Evolutionary conservation across 2,113 vertebrate species (phyloP).

Genomic region (Engystomops pustulosus): DNA sequence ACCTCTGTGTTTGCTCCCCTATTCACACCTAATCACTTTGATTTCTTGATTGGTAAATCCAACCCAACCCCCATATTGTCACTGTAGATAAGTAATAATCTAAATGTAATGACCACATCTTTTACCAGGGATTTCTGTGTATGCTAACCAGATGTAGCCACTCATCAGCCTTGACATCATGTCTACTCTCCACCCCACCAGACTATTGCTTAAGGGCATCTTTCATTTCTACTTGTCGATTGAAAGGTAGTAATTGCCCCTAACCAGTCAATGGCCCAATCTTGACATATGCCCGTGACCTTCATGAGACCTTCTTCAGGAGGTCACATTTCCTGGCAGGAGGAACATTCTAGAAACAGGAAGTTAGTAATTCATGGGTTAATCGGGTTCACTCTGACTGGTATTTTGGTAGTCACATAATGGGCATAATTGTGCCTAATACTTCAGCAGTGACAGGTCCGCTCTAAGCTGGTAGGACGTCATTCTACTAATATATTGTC

Average conservation of each 20-base stretch:
- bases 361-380: neutral
- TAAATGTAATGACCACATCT: neutral
- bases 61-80: neutral
- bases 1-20: too few relatives aligned
- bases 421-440: neutral
- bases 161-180: slow-evolving; percentile 1
- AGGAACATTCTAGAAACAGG: neutral
- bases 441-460: slow-evolving; percentile 3
- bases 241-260: neutral
- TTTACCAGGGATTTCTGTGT: too few relatives aligned
- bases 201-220: neutral
- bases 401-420: neutral
- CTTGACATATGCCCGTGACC: neutral
- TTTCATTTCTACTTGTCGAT: neutral
- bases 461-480: neutral
- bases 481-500: neutral
- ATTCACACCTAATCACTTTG: too few relatives aligned
- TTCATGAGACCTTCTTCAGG: neutral
- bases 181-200: neutral
- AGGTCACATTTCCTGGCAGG: neutral
- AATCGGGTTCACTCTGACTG: neutral
- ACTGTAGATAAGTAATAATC: neutral
- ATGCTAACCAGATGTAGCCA: neutral
- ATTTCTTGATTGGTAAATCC: too few relatives aligned
- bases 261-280: neutral